Base-by-base conservation (phyloP, 2,888 invertebrate genomes). In the Acleris literana region DNA sequence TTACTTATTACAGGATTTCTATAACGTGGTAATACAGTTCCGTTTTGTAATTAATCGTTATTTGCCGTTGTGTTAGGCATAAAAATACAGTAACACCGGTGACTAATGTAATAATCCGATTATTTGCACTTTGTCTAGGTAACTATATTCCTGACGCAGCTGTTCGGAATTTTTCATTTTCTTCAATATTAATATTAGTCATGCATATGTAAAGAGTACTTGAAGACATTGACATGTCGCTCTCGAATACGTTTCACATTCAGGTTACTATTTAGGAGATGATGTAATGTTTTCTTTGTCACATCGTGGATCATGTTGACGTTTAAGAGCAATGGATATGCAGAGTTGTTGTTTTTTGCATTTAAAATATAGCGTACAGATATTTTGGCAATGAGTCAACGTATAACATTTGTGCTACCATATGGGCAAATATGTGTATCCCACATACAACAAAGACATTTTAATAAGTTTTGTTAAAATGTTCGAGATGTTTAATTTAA, bases 401-500 rank as follows among this genome's bases (percentile, higher is more conserved):
- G 49, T 43, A 51, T 49, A 51, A 49, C 64, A 39, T 43, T 13
- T 13, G 13, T 39, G 39, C 13, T 39, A 11, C 60, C 65, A 61
- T 65, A 65, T 65, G 65, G 33, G 55, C 53, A 65, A 60, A 65
- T 54, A 59, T 11, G 29, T 33, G 46, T 64, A 58, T 59, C 59
- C 64, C 59, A 54, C 49, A 43, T 52, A 54, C 20, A 64, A 59
- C 51, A 55, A 61, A 54, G 48, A 64, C 9, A 49, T 59, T 64
- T 49, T 49, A 44, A 29, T 20, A 20, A 7, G 18, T 60, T 54
- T 55, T 59, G 25, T 48, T 33, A 17, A 18, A 48, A 29, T 49
- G 53, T 59, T 59, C 39, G 64, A 59, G 48, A 18, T 64, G 54
- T 64, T 59, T 60, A 54, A 65, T 65, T 65, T 17, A 60, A 64